Conservation (phyloP, 2,113 vertebrate genomes). For the Mystacornis crossleyi region DNA sequence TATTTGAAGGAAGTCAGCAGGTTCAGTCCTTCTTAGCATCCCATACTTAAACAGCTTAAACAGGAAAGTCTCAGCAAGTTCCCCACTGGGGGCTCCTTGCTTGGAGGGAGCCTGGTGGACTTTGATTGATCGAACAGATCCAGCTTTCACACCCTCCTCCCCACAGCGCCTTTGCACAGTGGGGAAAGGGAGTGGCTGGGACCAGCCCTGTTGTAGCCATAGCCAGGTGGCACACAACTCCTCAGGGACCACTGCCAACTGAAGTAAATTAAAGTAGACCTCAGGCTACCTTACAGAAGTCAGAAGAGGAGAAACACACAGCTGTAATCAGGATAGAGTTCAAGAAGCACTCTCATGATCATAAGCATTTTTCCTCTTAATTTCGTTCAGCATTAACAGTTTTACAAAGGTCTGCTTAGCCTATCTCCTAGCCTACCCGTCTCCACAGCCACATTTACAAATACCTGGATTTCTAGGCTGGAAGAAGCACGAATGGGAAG, state of each 20-base stretch:
- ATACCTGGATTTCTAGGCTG: not conserved
- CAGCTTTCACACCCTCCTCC: not conserved
- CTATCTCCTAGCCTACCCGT: not conserved
- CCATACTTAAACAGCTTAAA: too few species aligned
- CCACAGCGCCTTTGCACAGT: not conserved
- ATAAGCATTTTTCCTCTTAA: not conserved
- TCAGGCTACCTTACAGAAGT: not conserved
- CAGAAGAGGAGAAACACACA: not conserved
- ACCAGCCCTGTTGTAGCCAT: not conserved
- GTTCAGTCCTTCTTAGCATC: not conserved
- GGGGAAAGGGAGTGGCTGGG: not conserved
- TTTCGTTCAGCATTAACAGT: not conserved
- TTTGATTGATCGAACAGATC: not conserved
- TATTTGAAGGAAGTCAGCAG: not conserved
- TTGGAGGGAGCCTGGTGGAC: rapidly evolving
- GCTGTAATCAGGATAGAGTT: not conserved
- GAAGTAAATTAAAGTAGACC: not conserved
- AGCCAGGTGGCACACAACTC: not conserved
- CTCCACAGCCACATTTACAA: not conserved
- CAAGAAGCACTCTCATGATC: not conserved
- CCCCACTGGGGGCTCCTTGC: rapidly evolving
- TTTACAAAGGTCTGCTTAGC: not conserved
- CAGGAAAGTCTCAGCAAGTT: not conserved
- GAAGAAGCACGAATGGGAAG: not conserved
- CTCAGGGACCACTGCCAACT: not conserved